These are phyloP conservation scores for Melanchra persicariae DNA, from an alignment of 2,888 invertebrate genomes.

Conservation along the genomic window DNA sequence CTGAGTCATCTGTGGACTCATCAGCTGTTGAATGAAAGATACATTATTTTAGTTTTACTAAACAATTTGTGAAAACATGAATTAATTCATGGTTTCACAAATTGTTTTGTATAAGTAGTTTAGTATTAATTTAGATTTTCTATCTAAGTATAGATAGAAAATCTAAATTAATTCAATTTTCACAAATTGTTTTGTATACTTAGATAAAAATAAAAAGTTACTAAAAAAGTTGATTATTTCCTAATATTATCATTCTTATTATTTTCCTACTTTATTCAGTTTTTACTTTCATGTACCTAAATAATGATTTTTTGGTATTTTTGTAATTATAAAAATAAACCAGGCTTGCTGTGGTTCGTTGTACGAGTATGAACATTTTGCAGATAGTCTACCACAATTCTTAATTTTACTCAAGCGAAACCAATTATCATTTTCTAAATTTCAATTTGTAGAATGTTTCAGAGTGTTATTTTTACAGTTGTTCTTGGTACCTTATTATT, in stretches of 20 bases:
- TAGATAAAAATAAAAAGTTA: conserved; percentile 9
- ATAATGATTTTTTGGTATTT: too few relatives aligned
- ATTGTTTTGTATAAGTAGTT: conserved; percentile 22
- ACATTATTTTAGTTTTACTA: conserved; percentile 21
- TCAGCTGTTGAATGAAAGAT: conserved; percentile 34
- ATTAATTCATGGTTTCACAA: conserved; percentile 34
- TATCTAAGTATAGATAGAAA: too few relatives aligned
- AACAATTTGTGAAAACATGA: conserved; percentile 28
- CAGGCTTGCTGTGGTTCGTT: conserved; percentile 18
- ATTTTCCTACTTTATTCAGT: conserved; percentile 21
- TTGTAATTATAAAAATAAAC: conserved; percentile 25
- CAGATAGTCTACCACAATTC: conserved; percentile 20
- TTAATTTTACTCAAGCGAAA: conserved; percentile 25
- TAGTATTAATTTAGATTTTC: too few relatives aligned
- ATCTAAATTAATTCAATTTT: conserved; percentile 7
- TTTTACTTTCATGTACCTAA: conserved; percentile 10
- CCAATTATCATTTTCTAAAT: conserved; percentile 23
- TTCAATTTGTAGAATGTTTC: conserved; percentile 18
- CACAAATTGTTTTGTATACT: conserved; percentile 9
- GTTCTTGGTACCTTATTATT: conserved; percentile 24
- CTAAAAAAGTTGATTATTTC: conserved; percentile 30
- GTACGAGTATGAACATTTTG: conserved; percentile 20
- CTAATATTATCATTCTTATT: conserved; percentile 24
- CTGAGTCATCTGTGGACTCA: conserved; percentile 37
- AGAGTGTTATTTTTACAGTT: conserved; percentile 22